Evolutionary conservation across 2,888 invertebrate species (phyloP).

Genomic region (Drosophila acutilabella): DNA sequence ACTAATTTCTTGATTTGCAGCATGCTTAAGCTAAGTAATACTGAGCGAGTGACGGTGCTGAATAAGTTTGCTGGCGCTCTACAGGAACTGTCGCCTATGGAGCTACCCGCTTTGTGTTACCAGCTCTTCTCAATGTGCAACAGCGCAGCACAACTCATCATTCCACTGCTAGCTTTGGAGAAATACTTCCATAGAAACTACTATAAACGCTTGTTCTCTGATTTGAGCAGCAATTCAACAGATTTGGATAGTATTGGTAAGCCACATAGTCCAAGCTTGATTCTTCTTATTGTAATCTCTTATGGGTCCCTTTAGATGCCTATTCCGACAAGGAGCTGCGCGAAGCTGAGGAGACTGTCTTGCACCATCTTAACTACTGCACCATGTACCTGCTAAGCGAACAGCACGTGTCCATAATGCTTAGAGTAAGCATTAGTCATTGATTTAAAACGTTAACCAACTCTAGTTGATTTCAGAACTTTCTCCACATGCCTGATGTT

Average conservation of each 20-base stretch:
- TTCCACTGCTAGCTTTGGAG: constrained; percentile 85
- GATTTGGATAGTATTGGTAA: constrained; percentile 84
- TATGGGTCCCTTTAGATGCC: constrained; percentile 75
- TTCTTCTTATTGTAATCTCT: too few relatives aligned
- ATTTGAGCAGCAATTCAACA: constrained; percentile 83
- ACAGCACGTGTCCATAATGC: constrained; percentile 77
- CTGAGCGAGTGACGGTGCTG: constrained; percentile 86
- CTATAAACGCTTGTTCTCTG: constrained; percentile 83
- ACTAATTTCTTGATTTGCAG: constrained; percentile 77
- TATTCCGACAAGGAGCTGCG: constrained; percentile 86
- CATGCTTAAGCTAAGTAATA: constrained; percentile 86
- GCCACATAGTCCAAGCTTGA: neutral
- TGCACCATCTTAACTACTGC: constrained; percentile 86
- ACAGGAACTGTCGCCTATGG: constrained; percentile 86
- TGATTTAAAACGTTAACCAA: neutral
- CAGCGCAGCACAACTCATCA: constrained; percentile 82
- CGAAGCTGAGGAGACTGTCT: constrained; percentile 87
- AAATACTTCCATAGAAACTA: constrained; percentile 86
- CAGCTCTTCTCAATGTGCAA: constrained; percentile 87
- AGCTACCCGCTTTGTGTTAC: constrained; percentile 88
- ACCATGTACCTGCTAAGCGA: constrained; percentile 84
- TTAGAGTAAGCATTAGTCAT: constrained; percentile 67
- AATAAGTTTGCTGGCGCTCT: constrained; percentile 86
- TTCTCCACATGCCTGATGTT: constrained; percentile 87
- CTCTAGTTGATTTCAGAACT: constrained; percentile 84